Base-by-base conservation (phyloP, 2,797 vertebrate genomes). In the Pseudocheirus occidentalis region DNA sequence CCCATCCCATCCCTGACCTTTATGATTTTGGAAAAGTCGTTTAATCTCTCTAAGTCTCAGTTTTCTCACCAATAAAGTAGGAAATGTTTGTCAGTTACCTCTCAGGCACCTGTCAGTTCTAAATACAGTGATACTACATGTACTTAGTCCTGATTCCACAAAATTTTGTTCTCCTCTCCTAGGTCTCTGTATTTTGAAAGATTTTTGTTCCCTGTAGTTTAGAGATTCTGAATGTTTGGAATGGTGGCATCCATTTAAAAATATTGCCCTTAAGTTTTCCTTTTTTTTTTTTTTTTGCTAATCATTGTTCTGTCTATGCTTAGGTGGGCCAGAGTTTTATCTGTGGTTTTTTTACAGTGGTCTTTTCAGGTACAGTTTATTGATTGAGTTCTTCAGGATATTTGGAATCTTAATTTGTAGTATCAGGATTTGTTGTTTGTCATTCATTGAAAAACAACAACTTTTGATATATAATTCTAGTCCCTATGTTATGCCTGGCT, bases 21-120 rank as follows among this genome's bases (percentile, higher is more conserved):
- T 97, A 93, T 90, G 24, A 92, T 54, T 89, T 92, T 81, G 34
- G 40, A 29, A 3, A 93, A n/a, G 21, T 87, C 12, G 28, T 66
- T 66, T 18, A n/a, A 16, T 95, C 4, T 93, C 52, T 92, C 10
- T 94, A 53, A n/a, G 0, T 55, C 14, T 94, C 16, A 91, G 1
- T 90, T 94, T 94, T 4, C 4, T 95, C 31, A 54, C 92, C 1
- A 46, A 1, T 90, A 66, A 95, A 93, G 92, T 66, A 0, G 91
- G 62, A 90, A 90, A 21, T 10, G 58, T 93, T 95, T 29, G 7
- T 73, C 66, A 40, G n/a, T 73, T 14, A 73, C 14, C 16, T 40
- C 66, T 21, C 18, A 40, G 18, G n/a, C 40, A 18, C 66, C n/a
- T 46, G 18, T 18, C 2, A 46, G 18, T n/a, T 24, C n/a, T 46